Evolutionary conservation across 2,888 invertebrate species (phyloP), one percentile per base, ranked within the genome.

Genomic region (Amphipoea oculea): DNA sequence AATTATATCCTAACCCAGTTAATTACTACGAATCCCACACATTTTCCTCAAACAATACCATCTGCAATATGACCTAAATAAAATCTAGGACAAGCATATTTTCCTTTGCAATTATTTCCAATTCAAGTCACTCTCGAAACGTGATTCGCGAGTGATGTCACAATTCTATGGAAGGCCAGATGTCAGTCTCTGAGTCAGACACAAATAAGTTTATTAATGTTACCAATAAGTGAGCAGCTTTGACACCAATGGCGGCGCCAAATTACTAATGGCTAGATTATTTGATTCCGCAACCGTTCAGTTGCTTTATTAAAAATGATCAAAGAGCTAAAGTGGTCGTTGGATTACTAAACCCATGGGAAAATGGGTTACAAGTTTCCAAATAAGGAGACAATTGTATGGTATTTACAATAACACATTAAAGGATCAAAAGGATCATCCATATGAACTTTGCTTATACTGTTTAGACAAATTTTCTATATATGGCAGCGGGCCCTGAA

Each of bases 141-240:
- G 83, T 80, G 82, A 83, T 83, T 71, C 83, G 88, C 87, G 85
- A 85, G 89, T 94, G 93, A 94, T 90, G 88, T 89, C 91, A 93
- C 90, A 88, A 69, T 93, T 94, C 89, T 89, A 80, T 84, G 81
- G 92, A 94, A 94, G 90, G 86, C 86, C 94, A 94, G 92, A 93
- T 94, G 93, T 90, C 73, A 86, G 81, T 4, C 20, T 40, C 81
- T 91, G 93, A 92, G 78, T 94, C 94, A 94, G 89, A 79, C 80
- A 83, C 79, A 79, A 89, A 90, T 91, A 90, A 91, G 84, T 79
- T 82, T 82, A 86, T 80, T 84, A 89, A 82, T 79, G 86, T 84
- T 84, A 81, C 86, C 86, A 91, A 91, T 92, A 92, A 89, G 85
- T 87, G 78, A 86, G 82, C 40, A 42, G 72, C 70, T 87, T 82